Base-by-base conservation (phyloP, 1,140 invertebrate species). In the Thrips palmi region DNA sequence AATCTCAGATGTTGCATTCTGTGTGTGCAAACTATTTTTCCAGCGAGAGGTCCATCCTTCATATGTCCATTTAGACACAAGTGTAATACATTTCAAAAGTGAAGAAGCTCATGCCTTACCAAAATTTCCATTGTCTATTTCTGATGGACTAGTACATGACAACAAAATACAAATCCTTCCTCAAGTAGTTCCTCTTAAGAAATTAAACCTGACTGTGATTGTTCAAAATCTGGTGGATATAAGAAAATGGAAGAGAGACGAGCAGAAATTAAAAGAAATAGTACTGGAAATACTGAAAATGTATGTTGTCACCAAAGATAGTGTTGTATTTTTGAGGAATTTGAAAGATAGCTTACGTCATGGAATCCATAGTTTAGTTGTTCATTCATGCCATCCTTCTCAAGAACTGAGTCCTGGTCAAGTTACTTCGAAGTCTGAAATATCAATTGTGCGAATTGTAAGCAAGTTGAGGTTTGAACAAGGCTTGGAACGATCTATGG, bases 211-310 rank as follows among this genome's bases (percentile, higher is more conserved):
- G 10, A 17, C 27, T 10, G 19, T 45, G n/a, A 20, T 45, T 24
- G 39, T 45, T 6, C 32, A 39, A 10, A 21, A 15, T 25, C 19
- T 34, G 15, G 19, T 20, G 35, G 25, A 36, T 17, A 24, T 31
- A 17, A 29, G 23, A 4, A 22, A 42, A 1, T 45, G 37, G 37
- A 36, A 32, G 18, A n/a, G 29, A 14, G 23, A 42, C 40, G 3
- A 11, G 17, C 14, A 14, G 24, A 17, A 12, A 3, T 33, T 42
- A 18, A 12, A 27, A 24, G 24, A 32, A 18, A 23, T 40, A 31
- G 6, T 41, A 19, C 34, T 31, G 34, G 37, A 43, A n/a, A 27
- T 45, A 5, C 40, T 45, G 19, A 39, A 45, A 32, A 17, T 45
- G n/a, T 45, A 41, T 45, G 37, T 45, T 18, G 21, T 43, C 3